Conservation (phyloP, 2,113 vertebrate genomes). For the Dunckerocampus dactyliophorus region DNA sequence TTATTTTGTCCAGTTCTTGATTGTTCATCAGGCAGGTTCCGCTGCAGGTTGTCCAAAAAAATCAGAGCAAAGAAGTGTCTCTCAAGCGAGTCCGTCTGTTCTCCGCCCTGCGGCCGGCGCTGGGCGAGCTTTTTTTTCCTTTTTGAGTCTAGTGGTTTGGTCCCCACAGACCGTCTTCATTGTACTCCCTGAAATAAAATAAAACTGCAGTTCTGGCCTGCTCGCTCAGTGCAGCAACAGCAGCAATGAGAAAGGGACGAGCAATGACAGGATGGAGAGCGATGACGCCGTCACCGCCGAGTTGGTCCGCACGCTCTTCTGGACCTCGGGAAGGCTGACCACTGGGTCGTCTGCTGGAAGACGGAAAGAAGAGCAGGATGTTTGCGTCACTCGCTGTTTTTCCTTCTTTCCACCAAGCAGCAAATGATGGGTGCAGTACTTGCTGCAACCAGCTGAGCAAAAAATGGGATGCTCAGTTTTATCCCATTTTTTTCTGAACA, state of each 20-base stretch:
- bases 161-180: constrained; percentile 62
- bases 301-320: constrained; percentile 77
- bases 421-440: too few species aligned
- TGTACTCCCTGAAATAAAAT: constrained; percentile 50
- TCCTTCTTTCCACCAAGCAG: too few species aligned
- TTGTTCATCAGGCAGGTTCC: constrained; percentile 42
- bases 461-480: too few species aligned
- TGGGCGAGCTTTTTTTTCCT: constrained; percentile 56
- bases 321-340: constrained; percentile 71
- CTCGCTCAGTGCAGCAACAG: constrained; percentile 67
- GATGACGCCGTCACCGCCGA: constrained; percentile 53
- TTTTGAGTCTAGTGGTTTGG: constrained; percentile 52
- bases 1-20: constrained; percentile 21
- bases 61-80: too few species aligned
- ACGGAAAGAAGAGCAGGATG: constrained; percentile 14
- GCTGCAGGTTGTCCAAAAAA: too few species aligned
- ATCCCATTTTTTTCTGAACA: too few species aligned
- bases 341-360: constrained; percentile 77
- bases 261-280: constrained; percentile 60
- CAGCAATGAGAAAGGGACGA: constrained; percentile 72
- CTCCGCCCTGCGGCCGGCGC: constrained; percentile 69
- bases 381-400: background rate
- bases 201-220: constrained; percentile 37
- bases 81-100: background rate
- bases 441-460: too few species aligned